Percentiles rank a stretch among this genome's conserved stretches.
phyloP scores from a whole-genome alignment of 2,888 invertebrate genomes.

The Heliconius ismenius region DNA sequence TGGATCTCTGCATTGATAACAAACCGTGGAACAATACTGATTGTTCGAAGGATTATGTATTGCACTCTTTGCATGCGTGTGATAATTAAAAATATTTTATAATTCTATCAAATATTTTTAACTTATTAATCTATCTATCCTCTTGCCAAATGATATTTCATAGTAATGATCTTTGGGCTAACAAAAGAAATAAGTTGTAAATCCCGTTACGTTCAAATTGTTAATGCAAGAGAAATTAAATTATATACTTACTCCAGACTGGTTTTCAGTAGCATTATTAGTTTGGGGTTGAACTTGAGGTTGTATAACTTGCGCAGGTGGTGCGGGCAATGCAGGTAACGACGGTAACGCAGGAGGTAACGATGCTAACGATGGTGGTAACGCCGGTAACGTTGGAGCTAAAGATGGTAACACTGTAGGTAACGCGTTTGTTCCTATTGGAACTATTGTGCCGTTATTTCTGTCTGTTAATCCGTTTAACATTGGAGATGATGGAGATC shows the following conservation, averaged over 20 bases:
- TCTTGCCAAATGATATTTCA: too few relatives aligned
- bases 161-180: too few relatives aligned
- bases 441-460: conserved; percentile 5
- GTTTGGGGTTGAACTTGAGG: conserved; percentile 11
- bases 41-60: too few relatives aligned
- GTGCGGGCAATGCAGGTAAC: conserved; percentile 16
- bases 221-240: background rate
- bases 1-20: too few relatives aligned
- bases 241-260: conserved; percentile 27
- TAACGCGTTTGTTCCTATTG: conserved; percentile 18
- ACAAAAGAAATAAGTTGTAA: too few relatives aligned
- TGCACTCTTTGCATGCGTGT: too few relatives aligned
- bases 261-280: conserved; percentile 26
- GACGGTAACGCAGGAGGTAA: background rate
- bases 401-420: background rate
- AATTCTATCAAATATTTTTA: too few relatives aligned
- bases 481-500: conserved; percentile 52
- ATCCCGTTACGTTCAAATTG: background rate
- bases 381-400: background rate
- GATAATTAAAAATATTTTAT: too few relatives aligned
- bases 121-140: too few relatives aligned
- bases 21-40: too few relatives aligned
- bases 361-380: background rate
- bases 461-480: conserved; percentile 63
- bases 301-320: conserved; percentile 14